Evolutionary conservation across 2,797 vertebrate genomes (phyloP).

Genomic region (Eidolon dupreanum): DNA sequence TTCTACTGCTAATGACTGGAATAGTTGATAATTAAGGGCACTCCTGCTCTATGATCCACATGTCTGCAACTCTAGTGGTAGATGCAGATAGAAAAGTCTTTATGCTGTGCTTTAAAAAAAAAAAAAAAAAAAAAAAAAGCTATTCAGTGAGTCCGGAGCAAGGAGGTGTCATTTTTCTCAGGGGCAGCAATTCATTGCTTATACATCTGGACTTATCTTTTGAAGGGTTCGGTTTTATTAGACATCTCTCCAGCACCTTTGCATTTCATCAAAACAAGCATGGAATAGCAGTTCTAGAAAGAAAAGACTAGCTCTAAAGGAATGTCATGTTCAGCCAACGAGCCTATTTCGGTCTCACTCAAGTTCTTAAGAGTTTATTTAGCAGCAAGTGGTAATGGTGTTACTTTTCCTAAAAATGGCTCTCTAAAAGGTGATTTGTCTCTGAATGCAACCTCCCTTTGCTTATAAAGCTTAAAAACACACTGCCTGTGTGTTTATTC

Average conservation of each 20-base stretch:
- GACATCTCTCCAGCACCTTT: background rate
- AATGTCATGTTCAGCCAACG: slow-evolving; percentile 16
- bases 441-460: background rate
- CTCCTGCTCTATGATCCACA: background rate
- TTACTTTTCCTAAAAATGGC: slow-evolving; percentile 56
- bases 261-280: slow-evolving; percentile 50
- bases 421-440: slow-evolving; percentile 13
- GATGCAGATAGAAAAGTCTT: background rate
- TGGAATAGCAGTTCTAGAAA: slow-evolving; percentile 63
- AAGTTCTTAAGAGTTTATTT: slow-evolving; percentile 66
- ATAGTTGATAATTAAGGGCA: background rate
- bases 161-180: background rate
- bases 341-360: slow-evolving; percentile 51
- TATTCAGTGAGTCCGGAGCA: background rate
- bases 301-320: slow-evolving; percentile 69
- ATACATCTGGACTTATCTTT: background rate
- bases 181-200: background rate
- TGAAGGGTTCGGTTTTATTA: background rate
- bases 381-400: background rate
- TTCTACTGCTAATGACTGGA: background rate
- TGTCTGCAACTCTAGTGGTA: background rate
- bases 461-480: background rate
- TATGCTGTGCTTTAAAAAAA: background rate
- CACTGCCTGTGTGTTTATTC: background rate
- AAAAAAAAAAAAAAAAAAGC: background rate